phyloP scores from a whole-genome alignment of 1,140 invertebrate species.

The Dermatophagoides farinae region DNA sequence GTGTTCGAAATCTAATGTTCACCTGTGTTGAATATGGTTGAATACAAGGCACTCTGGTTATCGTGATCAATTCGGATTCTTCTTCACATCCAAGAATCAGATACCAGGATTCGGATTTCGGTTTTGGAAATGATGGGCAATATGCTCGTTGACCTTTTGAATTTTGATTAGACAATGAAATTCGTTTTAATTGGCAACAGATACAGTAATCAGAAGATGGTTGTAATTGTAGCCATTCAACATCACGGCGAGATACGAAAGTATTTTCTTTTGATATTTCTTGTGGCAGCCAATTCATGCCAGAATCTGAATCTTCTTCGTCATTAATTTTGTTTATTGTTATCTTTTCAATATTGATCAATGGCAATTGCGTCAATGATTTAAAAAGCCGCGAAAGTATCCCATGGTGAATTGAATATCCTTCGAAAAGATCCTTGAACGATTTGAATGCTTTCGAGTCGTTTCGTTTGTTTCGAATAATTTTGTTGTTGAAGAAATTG shows the following conservation, averaged over 20 bases:
- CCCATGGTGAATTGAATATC: background rate
- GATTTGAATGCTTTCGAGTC: too few species aligned
- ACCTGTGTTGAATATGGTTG: slow-evolving; percentile 24
- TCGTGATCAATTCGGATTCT: slow-evolving; percentile 50
- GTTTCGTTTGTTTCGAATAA: too few species aligned
- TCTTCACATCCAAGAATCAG: slow-evolving; percentile 53
- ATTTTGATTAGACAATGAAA: background rate
- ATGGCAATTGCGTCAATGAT: background rate
- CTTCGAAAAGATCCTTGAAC: background rate
- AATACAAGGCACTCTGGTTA: slow-evolving; percentile 46
- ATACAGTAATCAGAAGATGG: slow-evolving; percentile 43
- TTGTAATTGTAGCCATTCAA: slow-evolving; percentile 34
- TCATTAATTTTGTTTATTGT: background rate
- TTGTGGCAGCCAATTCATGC: background rate
- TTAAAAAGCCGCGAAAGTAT: background rate
- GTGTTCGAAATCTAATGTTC: slow-evolving; percentile 43
- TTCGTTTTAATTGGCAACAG: slow-evolving; percentile 25
- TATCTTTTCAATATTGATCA: background rate
- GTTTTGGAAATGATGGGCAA: slow-evolving; percentile 65
- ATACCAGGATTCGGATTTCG: slow-evolving; percentile 91
- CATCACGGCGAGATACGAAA: background rate
- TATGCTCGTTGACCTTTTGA: slow-evolving; percentile 33
- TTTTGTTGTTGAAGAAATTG: too few species aligned
- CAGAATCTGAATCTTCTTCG: background rate
- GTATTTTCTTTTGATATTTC: background rate